Evolutionary conservation across 2,113 vertebrate species (phyloP).

Genomic region (Festucalex cinctus): DNA sequence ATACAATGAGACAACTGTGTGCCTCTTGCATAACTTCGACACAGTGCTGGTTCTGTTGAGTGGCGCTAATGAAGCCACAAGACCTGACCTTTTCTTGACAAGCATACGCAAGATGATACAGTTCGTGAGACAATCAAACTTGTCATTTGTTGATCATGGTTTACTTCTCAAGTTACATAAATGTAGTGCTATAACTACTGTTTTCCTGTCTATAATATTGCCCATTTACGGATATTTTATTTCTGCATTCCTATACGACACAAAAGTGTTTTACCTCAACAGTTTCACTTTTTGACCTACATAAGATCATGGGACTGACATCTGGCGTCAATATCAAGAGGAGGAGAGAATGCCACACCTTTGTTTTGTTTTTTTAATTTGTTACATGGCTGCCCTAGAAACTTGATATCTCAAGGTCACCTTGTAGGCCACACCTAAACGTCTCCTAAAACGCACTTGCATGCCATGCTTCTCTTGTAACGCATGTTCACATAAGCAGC

Average conservation of each 20-base stretch:
- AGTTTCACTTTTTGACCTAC: too few relatives aligned
- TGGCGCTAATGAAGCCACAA: constrained; percentile 41
- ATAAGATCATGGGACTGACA: background rate
- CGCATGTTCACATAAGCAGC: too few relatives aligned
- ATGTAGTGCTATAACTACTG: background rate
- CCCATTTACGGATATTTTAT: too few relatives aligned
- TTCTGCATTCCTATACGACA: too few relatives aligned
- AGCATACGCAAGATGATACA: background rate
- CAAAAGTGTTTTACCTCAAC: too few relatives aligned
- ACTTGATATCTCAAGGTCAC: background rate
- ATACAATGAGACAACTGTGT: constrained; percentile 2
- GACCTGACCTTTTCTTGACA: constrained; percentile 11
- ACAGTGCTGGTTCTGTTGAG: constrained; percentile 6
- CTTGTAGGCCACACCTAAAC: too few relatives aligned
- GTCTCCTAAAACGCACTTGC: too few relatives aligned
- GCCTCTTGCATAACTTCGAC: constrained; percentile 28
- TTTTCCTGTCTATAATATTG: too few relatives aligned
- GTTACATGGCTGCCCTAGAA: background rate
- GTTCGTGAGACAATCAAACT: background rate
- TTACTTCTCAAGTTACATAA: background rate
- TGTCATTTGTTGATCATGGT: background rate
- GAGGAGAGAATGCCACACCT: background rate
- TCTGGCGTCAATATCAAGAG: background rate
- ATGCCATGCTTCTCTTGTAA: too few relatives aligned
- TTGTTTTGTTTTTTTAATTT: background rate